Evolutionary conservation across 2,113 vertebrate genomes (phyloP).

Genomic region (rat (Rattus norvegicus)): DNA sequence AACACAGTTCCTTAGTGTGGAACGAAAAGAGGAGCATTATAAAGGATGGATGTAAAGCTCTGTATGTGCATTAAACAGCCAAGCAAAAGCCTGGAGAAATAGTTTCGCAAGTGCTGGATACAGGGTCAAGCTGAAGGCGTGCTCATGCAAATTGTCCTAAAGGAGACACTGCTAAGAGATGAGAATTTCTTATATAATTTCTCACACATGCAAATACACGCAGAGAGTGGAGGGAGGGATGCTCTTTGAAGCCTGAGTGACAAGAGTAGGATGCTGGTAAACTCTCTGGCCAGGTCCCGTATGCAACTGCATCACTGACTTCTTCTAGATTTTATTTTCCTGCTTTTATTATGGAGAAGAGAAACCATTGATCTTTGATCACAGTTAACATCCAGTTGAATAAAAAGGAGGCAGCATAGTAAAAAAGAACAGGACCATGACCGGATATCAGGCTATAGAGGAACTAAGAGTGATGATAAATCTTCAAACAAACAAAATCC

Average conservation of each 20-base stretch:
- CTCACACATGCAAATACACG: not conserved
- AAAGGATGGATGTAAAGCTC: conserved; percentile 6
- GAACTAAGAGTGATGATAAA: not conserved
- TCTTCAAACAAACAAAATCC: not conserved
- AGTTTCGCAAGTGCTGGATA: not conserved
- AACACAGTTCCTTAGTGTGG: not conserved
- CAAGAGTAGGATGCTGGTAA: not conserved
- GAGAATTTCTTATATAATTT: not conserved
- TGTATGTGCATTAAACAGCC: not conserved
- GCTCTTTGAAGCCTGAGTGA: not conserved
- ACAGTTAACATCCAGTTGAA: not conserved
- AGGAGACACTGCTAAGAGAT: not conserved
- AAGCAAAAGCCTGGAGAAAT: not conserved
- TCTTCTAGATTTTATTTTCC: not conserved
- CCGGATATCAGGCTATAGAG: not conserved
- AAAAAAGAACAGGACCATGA: not conserved
- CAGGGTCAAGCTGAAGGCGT: not conserved
- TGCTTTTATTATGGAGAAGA: not conserved
- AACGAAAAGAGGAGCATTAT: not conserved
- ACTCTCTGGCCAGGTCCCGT: not conserved
- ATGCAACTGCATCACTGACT: not conserved
- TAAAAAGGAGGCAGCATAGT: not conserved
- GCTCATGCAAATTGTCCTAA: not conserved
- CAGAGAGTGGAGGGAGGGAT: not conserved
- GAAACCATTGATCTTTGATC: not conserved